These are phyloP conservation scores for Eidolon helvum DNA, from an alignment of 2,113 vertebrate species.

Conservation along the genomic window DNA sequence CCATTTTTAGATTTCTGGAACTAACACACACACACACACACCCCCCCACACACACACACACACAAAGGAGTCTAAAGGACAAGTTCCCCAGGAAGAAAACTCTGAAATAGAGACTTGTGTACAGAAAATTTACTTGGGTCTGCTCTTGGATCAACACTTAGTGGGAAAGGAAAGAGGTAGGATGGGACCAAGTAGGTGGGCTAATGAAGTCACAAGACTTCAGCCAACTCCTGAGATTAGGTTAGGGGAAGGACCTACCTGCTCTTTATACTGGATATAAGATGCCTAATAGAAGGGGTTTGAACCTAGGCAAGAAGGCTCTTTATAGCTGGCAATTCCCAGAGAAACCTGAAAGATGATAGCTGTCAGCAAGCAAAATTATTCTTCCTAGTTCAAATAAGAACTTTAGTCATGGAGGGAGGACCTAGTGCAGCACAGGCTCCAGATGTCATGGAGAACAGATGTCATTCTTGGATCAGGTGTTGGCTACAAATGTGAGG, in stretches of 20 bases:
- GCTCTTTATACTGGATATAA: background rate
- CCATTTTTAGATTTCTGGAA: conserved; percentile 6
- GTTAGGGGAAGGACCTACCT: background rate
- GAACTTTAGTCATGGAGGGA: background rate
- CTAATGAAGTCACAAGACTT: background rate
- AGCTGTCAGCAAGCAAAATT: background rate
- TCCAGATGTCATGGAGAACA: background rate
- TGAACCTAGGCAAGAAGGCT: background rate
- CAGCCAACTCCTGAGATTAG: background rate
- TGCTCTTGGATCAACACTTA: background rate
- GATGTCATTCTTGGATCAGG: background rate
- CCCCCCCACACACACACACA: background rate
- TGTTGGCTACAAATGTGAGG: background rate
- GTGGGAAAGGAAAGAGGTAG: background rate
- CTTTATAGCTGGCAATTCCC: background rate
- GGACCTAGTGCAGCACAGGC: background rate
- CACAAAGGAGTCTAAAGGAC: background rate
- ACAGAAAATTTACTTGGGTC: background rate
- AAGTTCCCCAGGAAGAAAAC: background rate
- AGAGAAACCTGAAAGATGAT: background rate
- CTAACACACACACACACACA: background rate
- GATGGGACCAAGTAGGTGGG: background rate
- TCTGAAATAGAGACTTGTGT: background rate
- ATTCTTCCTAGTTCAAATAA: background rate
- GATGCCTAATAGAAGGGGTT: background rate